Evolutionary conservation across 2,797 vertebrate species (phyloP), one percentile per base, ranked within the genome.

Genomic region (Rachycentron canadum): DNA sequence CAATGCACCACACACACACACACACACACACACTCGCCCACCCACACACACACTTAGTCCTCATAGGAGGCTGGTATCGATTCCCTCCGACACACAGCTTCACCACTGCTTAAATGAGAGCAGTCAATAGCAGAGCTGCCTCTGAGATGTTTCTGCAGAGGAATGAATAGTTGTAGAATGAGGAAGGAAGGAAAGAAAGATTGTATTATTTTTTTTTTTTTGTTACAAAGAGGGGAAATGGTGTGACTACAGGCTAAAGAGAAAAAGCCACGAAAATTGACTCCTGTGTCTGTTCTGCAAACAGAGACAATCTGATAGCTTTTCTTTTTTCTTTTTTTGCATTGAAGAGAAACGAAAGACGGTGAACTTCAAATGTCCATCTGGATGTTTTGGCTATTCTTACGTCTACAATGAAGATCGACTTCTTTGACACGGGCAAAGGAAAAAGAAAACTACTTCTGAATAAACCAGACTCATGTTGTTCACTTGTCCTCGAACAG

Each of bases 121-220:
- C 85, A 78, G 85, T 92, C 87, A 77, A 88, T 86, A 88, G 76
- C 58, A 12, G 78, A 77, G 89, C 84, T 78, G 83, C 61, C 84
- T 85, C 21, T 11, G 60, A 73, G 78, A 82, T 6, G 78, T 60
- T 84, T 78, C 79, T 72, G 75, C 77, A 21, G 41, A 16, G 65
- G 71, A 84, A 79, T 76, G 81, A 76, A 79, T 63, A 23, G 70
- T 43, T 72, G 76, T 43, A 75, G 66, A 73, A 69, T 56, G 66
- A 73, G 34, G 17, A 19, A 32, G 26, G 58, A 58, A 2, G 23
- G 26, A 57, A 32, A 66, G 28, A 49, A 55, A 52, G 41, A 40
- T 32, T 3, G 3, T 32, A 7, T 32, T 32, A 7, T 32, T 28
- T 23, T 1, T 11, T 6, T 57, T 56, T 26, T 47, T 32, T 32